Evolutionary conservation across 2,888 invertebrate species (phyloP).

Genomic region (Agonum fuliginosum): DNA sequence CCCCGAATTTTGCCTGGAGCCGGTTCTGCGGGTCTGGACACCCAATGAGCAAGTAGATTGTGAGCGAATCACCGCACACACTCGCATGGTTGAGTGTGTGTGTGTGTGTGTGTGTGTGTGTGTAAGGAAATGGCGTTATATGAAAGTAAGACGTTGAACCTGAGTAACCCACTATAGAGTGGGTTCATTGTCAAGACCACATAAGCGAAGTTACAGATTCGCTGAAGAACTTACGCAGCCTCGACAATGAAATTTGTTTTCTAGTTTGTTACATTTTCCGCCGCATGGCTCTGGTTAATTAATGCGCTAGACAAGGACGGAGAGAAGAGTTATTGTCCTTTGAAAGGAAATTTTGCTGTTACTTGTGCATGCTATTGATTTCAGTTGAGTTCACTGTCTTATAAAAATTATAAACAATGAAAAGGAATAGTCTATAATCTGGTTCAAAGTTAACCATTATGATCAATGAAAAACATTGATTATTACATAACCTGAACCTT

Average conservation of each 20-base stretch:
- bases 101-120: constrained; percentile 34
- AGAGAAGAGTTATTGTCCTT: constrained; percentile 33
- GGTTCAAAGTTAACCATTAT: too few species aligned
- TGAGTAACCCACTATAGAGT: constrained; percentile 71
- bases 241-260: constrained; percentile 53
- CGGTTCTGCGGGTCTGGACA: too few species aligned
- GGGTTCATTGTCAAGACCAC: constrained; percentile 68
- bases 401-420: background rate
- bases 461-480: too few species aligned
- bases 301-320: constrained; percentile 26
- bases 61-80: constrained; percentile 20
- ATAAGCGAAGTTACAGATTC: constrained; percentile 42
- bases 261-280: constrained; percentile 51
- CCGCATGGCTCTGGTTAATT: constrained; percentile 25
- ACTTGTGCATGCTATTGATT: constrained; percentile 1
- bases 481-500: too few species aligned
- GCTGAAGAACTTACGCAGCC: constrained; percentile 36
- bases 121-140: constrained; percentile 62
- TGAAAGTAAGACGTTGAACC: constrained; percentile 73
- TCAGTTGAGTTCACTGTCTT: constrained; percentile 12
- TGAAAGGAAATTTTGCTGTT: constrained; percentile 42
- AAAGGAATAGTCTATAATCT: too few species aligned
- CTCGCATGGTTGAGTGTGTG: constrained; percentile 8
- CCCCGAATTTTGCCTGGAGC: too few species aligned
- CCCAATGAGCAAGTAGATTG: constrained; percentile 33